Base-by-base conservation (phyloP, 2,888 invertebrate species). In the Hedya salicella region DNA sequence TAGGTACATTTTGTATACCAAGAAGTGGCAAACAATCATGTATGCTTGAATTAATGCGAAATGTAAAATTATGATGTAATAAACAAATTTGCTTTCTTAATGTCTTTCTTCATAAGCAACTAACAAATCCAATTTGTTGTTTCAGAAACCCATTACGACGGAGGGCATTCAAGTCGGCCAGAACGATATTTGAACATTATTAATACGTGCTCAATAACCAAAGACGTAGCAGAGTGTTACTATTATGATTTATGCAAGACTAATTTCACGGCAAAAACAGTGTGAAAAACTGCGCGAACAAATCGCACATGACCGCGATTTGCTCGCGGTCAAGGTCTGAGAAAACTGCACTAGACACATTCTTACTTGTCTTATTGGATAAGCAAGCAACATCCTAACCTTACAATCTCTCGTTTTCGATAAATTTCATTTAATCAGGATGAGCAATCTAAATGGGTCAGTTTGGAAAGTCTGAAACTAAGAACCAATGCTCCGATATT, bases 241-340 rank as follows among this genome's bases (percentile, higher is more conserved):
- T 25, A 40, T 44, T 32, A 54, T 56, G 21, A 50, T 52, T 65
- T 39, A 65, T 53, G 65, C 65, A 48, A 53, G 52, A 46, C n/a
- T 59, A 52, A 25, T 19, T 48, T 30, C 3, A 3, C 14, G 3
- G 1, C 3, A 57, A 44, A 57, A 57, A 54, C 8, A 19, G 14
- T 13, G 3, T n/a, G 16, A 59, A 30, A 49, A 30, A 14, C 40
- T n/a, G 42, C 6, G 49, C 60, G 60, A 49, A 21, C 52, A 59
- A 53, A 61, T 42, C 64, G 59, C 62, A 66, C 67, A 68, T 49
- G 67, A 48, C 36, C 56, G 67, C 32, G 56, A 19, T 56, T 59
- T 54, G 5, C 62, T 59, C 39, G 62, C 68, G 72, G 72, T 68
- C 72, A 72, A 71, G 73, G 72, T 17, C 52, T 16, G 16, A 0